Conservation (phyloP, 1,140 invertebrate genomes). For the Mamestra configurata region DNA sequence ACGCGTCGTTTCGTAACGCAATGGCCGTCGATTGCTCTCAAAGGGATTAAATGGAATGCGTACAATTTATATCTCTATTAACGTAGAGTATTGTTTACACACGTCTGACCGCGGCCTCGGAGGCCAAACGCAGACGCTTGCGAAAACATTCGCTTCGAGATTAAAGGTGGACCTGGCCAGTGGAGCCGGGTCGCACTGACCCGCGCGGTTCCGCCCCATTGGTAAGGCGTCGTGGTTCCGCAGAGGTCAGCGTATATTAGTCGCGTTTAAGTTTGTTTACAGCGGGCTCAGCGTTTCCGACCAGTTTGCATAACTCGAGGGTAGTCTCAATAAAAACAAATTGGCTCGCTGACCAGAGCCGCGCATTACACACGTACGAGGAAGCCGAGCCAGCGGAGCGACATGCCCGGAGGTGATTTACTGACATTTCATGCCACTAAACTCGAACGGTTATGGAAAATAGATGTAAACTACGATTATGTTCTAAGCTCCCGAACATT, state of each 20-base stretch:
- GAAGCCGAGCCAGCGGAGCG: constrained; percentile 79
- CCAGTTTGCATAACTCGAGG: constrained; percentile 85
- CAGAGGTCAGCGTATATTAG: constrained; percentile 71
- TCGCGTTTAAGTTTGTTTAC: constrained; percentile 81
- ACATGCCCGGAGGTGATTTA: constrained; percentile 81
- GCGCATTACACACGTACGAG: constrained; percentile 85
- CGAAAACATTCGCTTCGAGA: constrained; percentile 81
- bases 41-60: constrained; percentile 82
- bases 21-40: constrained; percentile 75
- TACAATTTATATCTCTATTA: constrained; percentile 87
- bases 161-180: constrained; percentile 79
- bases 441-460: constrained; percentile 59
- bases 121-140: constrained; percentile 74
- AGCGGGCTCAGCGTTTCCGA: constrained; percentile 82
- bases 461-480: constrained; percentile 56
- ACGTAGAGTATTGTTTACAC: constrained; percentile 84
- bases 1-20: constrained; percentile 66
- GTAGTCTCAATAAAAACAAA: constrained; percentile 87
- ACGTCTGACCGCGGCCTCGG: constrained; percentile 73
- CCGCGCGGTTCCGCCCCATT: constrained; percentile 52
- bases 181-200: constrained; percentile 62
- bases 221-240: constrained; percentile 52
- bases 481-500: constrained; percentile 36
- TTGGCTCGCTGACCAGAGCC: constrained; percentile 81
- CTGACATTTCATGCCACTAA: constrained; percentile 68